A percentile compares a stretch with the other conserved stretches of the same genome.
phyloP scores from a whole-genome alignment of 2,797 vertebrate genomes.

The Apodemus agrarius region DNA sequence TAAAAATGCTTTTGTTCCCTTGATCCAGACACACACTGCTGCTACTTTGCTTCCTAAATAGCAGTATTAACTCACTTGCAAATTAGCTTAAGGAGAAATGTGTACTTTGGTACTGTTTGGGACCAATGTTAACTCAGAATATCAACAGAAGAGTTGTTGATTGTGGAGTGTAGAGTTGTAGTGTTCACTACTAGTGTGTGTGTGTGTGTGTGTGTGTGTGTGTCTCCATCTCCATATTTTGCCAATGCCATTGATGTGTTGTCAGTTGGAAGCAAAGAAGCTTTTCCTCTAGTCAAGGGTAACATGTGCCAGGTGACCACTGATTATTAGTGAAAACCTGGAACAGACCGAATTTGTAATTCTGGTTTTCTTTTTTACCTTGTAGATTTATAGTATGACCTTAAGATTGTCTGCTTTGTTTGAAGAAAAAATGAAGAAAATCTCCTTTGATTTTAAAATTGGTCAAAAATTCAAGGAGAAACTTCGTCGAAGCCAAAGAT shows the following conservation, averaged over 20 bases:
- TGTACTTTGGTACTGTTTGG: background rate
- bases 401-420: constrained; percentile 96
- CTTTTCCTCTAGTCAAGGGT: too few relatives aligned
- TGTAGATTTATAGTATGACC: constrained; percentile 98
- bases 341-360: constrained; percentile 46
- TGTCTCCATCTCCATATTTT: too few relatives aligned
- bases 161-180: background rate
- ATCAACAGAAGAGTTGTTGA: background rate
- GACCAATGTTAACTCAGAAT: background rate
- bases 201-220: background rate
- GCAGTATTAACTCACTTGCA: background rate
- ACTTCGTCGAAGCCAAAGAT: constrained; percentile 93
- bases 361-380: constrained; percentile 49
- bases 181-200: background rate
- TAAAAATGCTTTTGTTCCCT: constrained; percentile 4
- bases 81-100: background rate
- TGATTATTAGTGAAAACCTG: constrained; percentile 3
- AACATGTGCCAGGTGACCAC: background rate
- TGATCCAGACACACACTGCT: background rate
- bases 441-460: constrained; percentile 95
- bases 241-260: background rate
- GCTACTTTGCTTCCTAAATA: constrained; percentile 4
- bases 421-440: constrained; percentile 94
- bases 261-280: background rate
- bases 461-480: constrained; percentile 94